These are phyloP conservation scores for Morphnarchus princeps DNA, from an alignment of 2,113 vertebrate genomes.

Conservation along the genomic window DNA sequence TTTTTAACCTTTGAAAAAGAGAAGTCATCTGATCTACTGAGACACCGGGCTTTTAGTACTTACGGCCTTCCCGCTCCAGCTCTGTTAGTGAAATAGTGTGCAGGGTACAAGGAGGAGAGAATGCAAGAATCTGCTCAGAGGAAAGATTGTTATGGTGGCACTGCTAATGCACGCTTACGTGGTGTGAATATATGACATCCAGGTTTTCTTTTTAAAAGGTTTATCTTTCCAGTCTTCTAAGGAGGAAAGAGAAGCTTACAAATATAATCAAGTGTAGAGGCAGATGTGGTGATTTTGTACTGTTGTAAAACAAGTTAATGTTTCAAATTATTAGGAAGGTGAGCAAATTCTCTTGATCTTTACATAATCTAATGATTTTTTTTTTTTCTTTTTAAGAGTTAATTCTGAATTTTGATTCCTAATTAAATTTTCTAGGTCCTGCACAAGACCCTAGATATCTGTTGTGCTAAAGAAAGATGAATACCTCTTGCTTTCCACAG, in stretches of 20 bases:
- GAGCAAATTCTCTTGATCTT: not conserved
- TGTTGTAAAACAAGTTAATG: not conserved
- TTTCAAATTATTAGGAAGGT: not conserved
- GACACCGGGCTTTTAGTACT: not conserved
- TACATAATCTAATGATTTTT: not conserved
- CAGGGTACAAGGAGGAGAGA: not conserved
- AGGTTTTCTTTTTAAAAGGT: not conserved
- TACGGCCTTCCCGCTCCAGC: not conserved
- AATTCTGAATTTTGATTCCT: not conserved
- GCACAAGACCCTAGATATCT: accelerated
- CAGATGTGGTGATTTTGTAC: not conserved
- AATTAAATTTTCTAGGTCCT: not conserved
- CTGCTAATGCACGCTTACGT: accelerated
- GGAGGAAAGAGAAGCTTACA: not conserved
- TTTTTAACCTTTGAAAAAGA: not conserved
- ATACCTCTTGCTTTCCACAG: not conserved
- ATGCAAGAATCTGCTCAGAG: not conserved
- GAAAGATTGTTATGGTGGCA: accelerated
- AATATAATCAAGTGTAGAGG: not conserved
- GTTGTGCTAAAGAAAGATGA: not conserved
- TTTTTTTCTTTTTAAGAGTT: not conserved
- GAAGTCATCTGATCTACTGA: not conserved
- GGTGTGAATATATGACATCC: accelerated
- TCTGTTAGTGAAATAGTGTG: accelerated
- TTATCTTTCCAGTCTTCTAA: not conserved